A percentile compares a stretch with the other conserved stretches of the same genome.
These are phyloP conservation scores for Zapornia atra DNA, from an alignment of 2,113 vertebrate genomes.

Conservation along the genomic window DNA sequence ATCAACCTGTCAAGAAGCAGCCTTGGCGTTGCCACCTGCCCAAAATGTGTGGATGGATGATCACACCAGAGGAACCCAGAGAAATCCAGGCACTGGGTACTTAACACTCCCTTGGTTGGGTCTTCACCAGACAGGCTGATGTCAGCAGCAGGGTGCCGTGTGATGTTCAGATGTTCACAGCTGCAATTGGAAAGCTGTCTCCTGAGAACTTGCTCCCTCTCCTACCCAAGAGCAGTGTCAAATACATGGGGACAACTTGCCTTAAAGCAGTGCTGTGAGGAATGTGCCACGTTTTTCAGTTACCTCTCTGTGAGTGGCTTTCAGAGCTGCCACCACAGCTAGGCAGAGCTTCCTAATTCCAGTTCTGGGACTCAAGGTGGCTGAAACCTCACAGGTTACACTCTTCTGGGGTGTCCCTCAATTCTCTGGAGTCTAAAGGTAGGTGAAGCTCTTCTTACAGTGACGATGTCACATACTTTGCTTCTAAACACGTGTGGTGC, in stretches of 20 bases:
- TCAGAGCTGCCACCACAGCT: neutral
- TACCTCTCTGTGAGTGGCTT: neutral
- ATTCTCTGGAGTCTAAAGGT: neutral
- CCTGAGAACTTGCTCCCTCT: neutral
- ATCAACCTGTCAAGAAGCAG: no score
- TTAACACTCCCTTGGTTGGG: rapidly evolving
- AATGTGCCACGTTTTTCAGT: rapidly evolving
- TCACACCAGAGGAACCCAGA: neutral
- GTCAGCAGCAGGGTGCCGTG: neutral
- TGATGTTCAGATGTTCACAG: neutral
- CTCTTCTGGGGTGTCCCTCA: rapidly evolving
- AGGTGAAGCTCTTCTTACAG: neutral
- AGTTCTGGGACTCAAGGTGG: neutral
- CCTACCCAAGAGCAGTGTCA: neutral
- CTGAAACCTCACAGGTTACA: neutral
- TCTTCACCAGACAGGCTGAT: neutral
- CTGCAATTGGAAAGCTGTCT: rapidly evolving
- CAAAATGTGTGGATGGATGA: rapidly evolving
- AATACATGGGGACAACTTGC: neutral
- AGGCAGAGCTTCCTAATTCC: neutral
- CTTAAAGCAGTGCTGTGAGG: neutral
- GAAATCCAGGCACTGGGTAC: neutral
- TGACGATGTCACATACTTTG: neutral
- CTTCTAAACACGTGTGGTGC: neutral
- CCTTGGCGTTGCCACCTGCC: rapidly evolving